Base-by-base conservation (phyloP, 2,797 vertebrate genomes). In the Molossus molossus region DNA sequence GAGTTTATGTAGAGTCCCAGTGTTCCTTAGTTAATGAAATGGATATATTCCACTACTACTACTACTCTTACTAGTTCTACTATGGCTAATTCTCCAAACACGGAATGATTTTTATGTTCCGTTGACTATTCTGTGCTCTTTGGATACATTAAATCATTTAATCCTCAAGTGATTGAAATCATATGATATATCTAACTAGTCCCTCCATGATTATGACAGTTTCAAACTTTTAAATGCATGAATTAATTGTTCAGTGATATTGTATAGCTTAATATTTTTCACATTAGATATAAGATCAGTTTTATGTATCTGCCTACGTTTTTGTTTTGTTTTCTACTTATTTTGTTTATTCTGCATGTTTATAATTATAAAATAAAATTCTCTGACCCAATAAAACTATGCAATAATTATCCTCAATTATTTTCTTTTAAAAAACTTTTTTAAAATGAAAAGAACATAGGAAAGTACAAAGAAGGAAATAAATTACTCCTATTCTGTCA, bases 381-480 rank as follows among this genome's bases (percentile, higher is more conserved):
- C 15, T 84, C 10, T 80, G 21, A 20, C n/a, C 17, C 14, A 57
- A 4, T 87, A 79, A 65, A n/a, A 67, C 9, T 37, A 4, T 70
- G 33, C 5, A 33, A 67, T 80, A 81, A 13, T 69, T 37, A 14
- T 21, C 33, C 18, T 87, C 53, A n/a, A 48, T 85, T 85, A 50
- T 65, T 48, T 25, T 85, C 21, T 48, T 65, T 29, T 18, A 69
- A 77, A 81, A 57, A 33, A 37, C 17, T 11, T 50, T 93, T 73
- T 67, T 72, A n/a, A 90, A 67, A 80, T 95, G 37, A 80, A 93
- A 85, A 84, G 75, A 67, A 69, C n/a, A 55, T 23, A 84, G 79
- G 20, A 84, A 72, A 84, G 45, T 21, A n/a, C 65, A 70, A 82
- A 87, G 62, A 72, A 73, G 21, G 62, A 92, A 75, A 45, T 45